A percentile compares a stretch with the other conserved stretches of the same genome.
These are phyloP conservation scores for Scomber scombrus DNA, from an alignment of 2,113 vertebrate genomes.

Conservation along the genomic window DNA sequence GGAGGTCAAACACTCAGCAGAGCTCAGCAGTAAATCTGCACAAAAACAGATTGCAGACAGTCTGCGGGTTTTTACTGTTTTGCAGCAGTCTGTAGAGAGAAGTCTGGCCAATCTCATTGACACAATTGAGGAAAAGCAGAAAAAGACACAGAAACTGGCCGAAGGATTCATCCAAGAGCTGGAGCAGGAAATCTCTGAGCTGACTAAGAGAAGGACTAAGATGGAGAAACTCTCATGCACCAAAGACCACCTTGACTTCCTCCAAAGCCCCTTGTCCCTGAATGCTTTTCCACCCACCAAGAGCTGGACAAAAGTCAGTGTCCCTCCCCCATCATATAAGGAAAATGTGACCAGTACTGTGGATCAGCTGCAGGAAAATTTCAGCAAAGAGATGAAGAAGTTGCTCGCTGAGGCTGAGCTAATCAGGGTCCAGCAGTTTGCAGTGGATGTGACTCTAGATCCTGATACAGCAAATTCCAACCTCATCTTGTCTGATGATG, in stretches of 20 bases:
- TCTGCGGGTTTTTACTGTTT: not conserved
- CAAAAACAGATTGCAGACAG: conserved; percentile 23
- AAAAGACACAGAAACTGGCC: conserved; percentile 5
- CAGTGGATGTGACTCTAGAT: conserved; percentile 53
- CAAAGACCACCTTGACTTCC: not conserved
- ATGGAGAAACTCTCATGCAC: not conserved
- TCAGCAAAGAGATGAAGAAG: conserved; percentile 13
- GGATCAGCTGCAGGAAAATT: not conserved
- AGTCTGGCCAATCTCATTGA: not conserved
- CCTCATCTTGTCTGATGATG: conserved; percentile 31
- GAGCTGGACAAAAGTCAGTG: conserved; percentile 6
- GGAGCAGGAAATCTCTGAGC: conserved; percentile 44
- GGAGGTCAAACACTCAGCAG: conserved; percentile 37
- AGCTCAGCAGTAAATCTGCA: conserved; percentile 46
- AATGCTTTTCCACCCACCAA: not conserved
- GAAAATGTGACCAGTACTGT: not conserved
- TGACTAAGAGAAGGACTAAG: conserved; percentile 10
- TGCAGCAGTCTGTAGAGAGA: conserved; percentile 10
- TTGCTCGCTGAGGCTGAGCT: conserved; percentile 18
- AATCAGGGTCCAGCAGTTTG: conserved; percentile 39
- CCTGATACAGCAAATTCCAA: conserved; percentile 34
- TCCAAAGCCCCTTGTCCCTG: not conserved
- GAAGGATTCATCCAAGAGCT: conserved; percentile 29
- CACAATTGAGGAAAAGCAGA: conserved; percentile 14
- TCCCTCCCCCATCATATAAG: conserved; percentile 16